Evolutionary conservation across 1,140 invertebrate genomes (phyloP), one percentile per base, ranked within the genome.

Genomic region (Sycophaga agraensis): DNA sequence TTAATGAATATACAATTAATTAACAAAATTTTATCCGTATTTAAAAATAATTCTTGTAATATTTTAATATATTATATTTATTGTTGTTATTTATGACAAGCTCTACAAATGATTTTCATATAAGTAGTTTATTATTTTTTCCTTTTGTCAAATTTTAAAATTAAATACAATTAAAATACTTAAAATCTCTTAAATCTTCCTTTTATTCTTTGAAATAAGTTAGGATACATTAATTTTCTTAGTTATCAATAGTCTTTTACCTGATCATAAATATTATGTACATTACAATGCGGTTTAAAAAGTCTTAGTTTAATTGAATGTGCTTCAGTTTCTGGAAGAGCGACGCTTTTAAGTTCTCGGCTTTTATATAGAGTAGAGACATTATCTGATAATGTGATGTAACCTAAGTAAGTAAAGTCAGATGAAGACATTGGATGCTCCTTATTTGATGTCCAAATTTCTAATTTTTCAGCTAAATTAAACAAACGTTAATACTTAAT

Each of bases 281-380:
- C 82, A 74, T 91, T 92, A 53, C 78, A 76, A 76, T 94, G 89
- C 66, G 94, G 93, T 71, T 88, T 89, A 58, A 92, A 88, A 4
- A 97, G 82, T 54, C 90, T 85, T 8, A 98, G 78, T 75, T 95
- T 95, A 1, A 97, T 82, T 74, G 90, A 95, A 4, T 87, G 82
- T 0, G 91, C 92, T 26, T 89, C 84, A 7, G 90, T 91, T 59
- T 91, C 81, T 66, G 89, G 86, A 14, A 94, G 87, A 42, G 89
- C 88, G 8, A 93, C 91, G 40, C 91, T 92, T 78, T 94, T 93
- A 0, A 95, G 81, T 74, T 96, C 93, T 43, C 93, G 80, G 26
- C 91, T 92, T 76, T 93, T 93, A 73, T 89, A 92, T 63, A 88
- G 85, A 1, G 91, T 91, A 63, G 85, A 86, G 63, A 88, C 84